phyloP scores from a whole-genome alignment of 2,888 invertebrate species.

The Drosophila colorata region DNA sequence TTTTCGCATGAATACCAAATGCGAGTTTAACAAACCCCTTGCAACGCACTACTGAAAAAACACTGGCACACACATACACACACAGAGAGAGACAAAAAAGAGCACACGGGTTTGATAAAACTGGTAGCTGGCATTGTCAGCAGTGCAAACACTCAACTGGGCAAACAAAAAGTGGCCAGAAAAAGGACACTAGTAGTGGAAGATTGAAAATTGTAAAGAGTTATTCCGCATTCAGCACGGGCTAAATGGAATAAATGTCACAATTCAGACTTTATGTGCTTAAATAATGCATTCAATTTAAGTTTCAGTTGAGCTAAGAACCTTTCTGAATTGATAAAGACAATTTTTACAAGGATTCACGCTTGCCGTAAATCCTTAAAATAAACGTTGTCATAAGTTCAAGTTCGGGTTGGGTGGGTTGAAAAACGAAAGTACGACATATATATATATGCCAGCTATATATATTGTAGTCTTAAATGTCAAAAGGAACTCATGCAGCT shows the following conservation, averaged over 20 bases:
- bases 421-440: not conserved
- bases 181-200: constrained; percentile 11
- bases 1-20: constrained; percentile 75
- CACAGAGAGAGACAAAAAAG: not conserved
- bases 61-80: constrained; percentile 4
- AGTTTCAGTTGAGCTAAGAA: constrained; percentile 4
- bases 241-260: constrained; percentile 51
- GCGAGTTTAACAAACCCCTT: constrained; percentile 51
- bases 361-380: not conserved
- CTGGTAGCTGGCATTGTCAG: constrained; percentile 55
- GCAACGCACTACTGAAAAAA: constrained; percentile 24
- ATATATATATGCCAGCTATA: not conserved
- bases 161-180: constrained; percentile 55
- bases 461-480: not conserved
- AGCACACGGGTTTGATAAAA: constrained; percentile 35
- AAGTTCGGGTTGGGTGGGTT: not conserved
- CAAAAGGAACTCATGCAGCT: not conserved
- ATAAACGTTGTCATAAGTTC: not conserved
- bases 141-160: constrained; percentile 58
- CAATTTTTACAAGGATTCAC: not conserved
- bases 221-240: constrained; percentile 14
- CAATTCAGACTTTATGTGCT: constrained; percentile 44
- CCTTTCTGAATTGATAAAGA: not conserved
- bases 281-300: constrained; percentile 31
- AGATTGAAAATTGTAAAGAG: constrained; percentile 46